These are phyloP conservation scores for Drosophila leonis DNA, from an alignment of 2,888 invertebrate species.

Conservation along the genomic window DNA sequence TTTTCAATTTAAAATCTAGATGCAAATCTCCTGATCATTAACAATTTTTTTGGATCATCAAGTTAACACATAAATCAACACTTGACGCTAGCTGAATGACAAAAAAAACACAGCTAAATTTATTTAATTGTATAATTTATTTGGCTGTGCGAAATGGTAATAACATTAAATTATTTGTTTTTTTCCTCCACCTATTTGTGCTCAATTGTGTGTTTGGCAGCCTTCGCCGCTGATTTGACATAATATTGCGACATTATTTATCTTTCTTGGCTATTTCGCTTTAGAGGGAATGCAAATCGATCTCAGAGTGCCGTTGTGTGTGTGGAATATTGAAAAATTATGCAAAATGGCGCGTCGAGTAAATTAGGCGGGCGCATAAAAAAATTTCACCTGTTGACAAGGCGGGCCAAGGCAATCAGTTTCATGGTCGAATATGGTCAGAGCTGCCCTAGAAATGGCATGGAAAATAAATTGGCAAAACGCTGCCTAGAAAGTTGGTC, in stretches of 20 bases:
- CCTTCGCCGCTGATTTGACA: constrained; percentile 56
- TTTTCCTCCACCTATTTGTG: constrained; percentile 11
- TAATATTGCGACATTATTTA: constrained; percentile 45
- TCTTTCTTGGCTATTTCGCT: constrained; percentile 25
- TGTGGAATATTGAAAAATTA: constrained; percentile 64
- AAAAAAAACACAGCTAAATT: constrained; percentile 9
- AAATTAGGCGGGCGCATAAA: constrained; percentile 63
- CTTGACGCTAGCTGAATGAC: background rate
- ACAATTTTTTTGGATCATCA: background rate
- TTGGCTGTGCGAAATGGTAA: constrained; percentile 49
- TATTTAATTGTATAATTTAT: constrained; percentile 20
- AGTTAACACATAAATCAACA: constrained; percentile 14
- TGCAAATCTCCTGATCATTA: constrained; percentile 13
- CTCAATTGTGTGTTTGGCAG: constrained; percentile 50
- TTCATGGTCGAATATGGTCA: constrained; percentile 53
- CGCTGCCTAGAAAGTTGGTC: constrained; percentile 57
- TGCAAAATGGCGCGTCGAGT: constrained; percentile 51
- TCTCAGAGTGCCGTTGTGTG: too few species aligned
- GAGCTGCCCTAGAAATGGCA: constrained; percentile 63
- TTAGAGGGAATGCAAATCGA: constrained; percentile 61
- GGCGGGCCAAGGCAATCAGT: constrained; percentile 67
- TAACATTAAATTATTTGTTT: constrained; percentile 51
- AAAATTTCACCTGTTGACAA: constrained; percentile 72
- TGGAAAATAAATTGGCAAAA: constrained; percentile 21
- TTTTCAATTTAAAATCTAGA: background rate